These are phyloP conservation scores for Pachyrhynchus sulphureomaculatus DNA, from an alignment of 1,140 invertebrate species.

Conservation along the genomic window DNA sequence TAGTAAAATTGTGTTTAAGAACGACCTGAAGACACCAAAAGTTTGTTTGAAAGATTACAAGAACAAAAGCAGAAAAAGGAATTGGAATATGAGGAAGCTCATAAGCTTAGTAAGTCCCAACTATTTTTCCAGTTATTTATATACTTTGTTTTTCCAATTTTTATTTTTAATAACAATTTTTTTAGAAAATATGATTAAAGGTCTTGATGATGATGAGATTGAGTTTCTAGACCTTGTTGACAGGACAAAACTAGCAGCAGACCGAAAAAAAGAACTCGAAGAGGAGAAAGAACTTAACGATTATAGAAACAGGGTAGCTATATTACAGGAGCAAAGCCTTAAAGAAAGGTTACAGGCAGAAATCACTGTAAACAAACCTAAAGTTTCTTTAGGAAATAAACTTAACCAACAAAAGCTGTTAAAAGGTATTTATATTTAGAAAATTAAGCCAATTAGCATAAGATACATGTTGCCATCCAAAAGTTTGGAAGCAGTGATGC, in stretches of 20 bases:
- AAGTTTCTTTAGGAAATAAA: slow-evolving; percentile 34
- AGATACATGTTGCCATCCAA: too few species aligned
- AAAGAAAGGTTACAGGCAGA: slow-evolving; percentile 65
- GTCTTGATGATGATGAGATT: slow-evolving; percentile 92
- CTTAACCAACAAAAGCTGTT: slow-evolving; percentile 60
- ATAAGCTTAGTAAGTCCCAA: slow-evolving; percentile 78
- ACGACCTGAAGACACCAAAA: slow-evolving; percentile 73
- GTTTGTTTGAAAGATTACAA: slow-evolving; percentile 85
- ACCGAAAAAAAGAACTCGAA: slow-evolving; percentile 75
- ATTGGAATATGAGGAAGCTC: slow-evolving; percentile 91
- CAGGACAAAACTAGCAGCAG: slow-evolving; percentile 78
- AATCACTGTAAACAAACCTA: slow-evolving; percentile 48
- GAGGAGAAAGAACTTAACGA: slow-evolving; percentile 80
- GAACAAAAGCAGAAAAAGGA: slow-evolving; percentile 90
- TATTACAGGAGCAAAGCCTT: slow-evolving; percentile 71
- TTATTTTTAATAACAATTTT: slow-evolving; percentile 28
- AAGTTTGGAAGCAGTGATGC: too few species aligned
- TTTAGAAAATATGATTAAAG: slow-evolving; percentile 91
- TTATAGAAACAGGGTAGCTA: slow-evolving; percentile 78
- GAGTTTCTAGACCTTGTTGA: slow-evolving; percentile 90
- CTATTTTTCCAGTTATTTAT: too few species aligned
- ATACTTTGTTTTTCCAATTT: not conserved
- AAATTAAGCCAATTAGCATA: not conserved
- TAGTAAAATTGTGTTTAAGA: slow-evolving; percentile 57
- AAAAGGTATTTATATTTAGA: slow-evolving; percentile 39